A percentile compares a stretch with the other conserved stretches of the same genome.
Evolutionary conservation across 2,888 invertebrate genomes (phyloP).

Genomic region (Tetranychus truncatus): DNA sequence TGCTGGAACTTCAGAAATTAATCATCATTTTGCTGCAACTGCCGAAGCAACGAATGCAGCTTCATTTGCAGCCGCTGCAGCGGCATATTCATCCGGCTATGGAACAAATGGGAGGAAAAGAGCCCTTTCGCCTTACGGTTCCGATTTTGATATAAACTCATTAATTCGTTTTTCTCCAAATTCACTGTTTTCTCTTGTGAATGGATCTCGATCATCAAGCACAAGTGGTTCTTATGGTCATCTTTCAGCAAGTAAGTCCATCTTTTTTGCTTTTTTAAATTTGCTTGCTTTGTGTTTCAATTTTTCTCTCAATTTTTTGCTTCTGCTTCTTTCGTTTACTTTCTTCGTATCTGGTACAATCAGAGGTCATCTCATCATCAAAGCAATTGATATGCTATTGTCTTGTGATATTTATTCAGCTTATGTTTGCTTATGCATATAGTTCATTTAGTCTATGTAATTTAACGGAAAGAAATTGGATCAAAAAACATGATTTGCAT

Average conservation of each 20-base stretch:
- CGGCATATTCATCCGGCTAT: background rate
- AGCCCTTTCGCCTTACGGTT: constrained; percentile 58
- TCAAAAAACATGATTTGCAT: no score
- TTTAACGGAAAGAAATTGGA: no score
- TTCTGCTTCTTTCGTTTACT: no score
- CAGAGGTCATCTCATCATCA: no score
- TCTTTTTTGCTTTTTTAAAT: background rate
- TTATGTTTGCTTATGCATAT: no score
- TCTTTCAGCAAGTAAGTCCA: constrained; percentile 58
- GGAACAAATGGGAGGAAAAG: constrained; percentile 47
- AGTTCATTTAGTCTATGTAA: no score
- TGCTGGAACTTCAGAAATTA: background rate
- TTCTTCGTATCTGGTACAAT: no score
- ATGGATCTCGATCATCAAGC: constrained; percentile 65
- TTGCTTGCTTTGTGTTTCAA: background rate
- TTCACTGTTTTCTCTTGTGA: constrained; percentile 59
- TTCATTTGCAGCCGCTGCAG: constrained; percentile 11
- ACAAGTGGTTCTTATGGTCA: constrained; percentile 92
- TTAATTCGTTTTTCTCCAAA: constrained; percentile 85
- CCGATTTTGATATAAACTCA: constrained; percentile 65
- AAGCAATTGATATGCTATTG: no score
- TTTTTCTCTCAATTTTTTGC: background rate
- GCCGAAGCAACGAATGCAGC: constrained; percentile 14
- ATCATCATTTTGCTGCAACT: constrained; percentile 11
- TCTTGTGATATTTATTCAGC: no score